Base-by-base conservation (phyloP, 2,888 invertebrate species). In the Loripinus fragilis region DNA sequence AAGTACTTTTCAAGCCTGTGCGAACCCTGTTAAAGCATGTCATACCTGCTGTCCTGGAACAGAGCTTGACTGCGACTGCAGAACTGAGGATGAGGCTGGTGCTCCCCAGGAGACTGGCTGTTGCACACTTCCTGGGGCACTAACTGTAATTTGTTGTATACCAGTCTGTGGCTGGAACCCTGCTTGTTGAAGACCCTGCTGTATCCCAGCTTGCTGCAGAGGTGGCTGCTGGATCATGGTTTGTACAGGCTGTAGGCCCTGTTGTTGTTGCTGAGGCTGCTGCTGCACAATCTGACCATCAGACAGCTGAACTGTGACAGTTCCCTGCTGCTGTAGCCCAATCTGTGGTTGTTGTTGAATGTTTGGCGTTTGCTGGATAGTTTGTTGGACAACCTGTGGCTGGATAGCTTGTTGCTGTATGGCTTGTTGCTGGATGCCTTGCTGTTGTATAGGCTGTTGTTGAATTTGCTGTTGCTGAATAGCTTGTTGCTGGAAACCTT, bases 41-140 rank as follows among this genome's bases (percentile, higher is more conserved):
- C n/a, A n/a, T n/a, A n/a, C n/a, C n/a, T n/a, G n/a, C n/a, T 55
- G 55, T 25, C 15, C 45, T 5, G 52, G 35, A 15, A n/a, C 48
- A 38, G 72, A 45, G 0, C 80, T 68, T 35, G 78, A 78, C 2
- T 76, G 75, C 28, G 78, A 78, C 2, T 76, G 75, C 12, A 38
- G 38, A 5, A 38, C 38, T 38, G 38, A 38, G n/a, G n/a, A n/a
- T 0, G 66, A 42, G 15, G 76, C 64, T 30, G 80, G 81, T 41
- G 80, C n/a, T 15, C 72, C 80, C 81, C 83, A 81, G 48, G 83
- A 78, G 0, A 85, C 80, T n/a, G 64, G 64, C n/a, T 74, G 72
- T 38, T 77, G 70, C 10, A 55, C 23, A 20, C 33, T 30, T 28
- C 41, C 64, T 41, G 35, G 70, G 8, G 55, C 55, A 55, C 25